Base-by-base conservation (phyloP, 1,140 invertebrate genomes). In the Nylanderia fulva region DNA sequence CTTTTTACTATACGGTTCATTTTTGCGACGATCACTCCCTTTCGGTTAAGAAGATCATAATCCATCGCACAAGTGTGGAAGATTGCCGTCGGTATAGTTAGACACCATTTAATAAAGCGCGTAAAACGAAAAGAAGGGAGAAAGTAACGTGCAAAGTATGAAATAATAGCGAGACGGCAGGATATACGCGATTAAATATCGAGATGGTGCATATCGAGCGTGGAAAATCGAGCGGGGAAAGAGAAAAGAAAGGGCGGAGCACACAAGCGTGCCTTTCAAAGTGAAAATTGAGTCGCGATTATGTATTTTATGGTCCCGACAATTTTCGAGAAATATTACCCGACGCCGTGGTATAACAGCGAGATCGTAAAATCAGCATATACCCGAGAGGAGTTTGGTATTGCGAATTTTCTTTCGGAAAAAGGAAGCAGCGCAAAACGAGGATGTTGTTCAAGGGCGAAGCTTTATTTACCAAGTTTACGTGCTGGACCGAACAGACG, bases 241-340 rank as follows among this genome's bases (percentile, higher is more conserved):
- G 18, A 2, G 8, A 33, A 21, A 45, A 45, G 48, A 54, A 36
- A 27, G 24, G 33, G 36, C 42, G 45, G 27, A 56, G 84, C 21
- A 82, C 21, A 82, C 54, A 48, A 68, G 48, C 66, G 84, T 68
- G 69, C 74, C 68, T 74, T 82, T 84, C 84, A 68, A 86, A 86
- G 85, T 84, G 77, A 82, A 88, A 86, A 86, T 88, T 74, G 86
- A 86, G 86, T 80, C 85, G 71, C 85, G 84, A 84, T 88, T 86
- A 69, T 64, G 77, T 66, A 52, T 63, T 86, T 86, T 84, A 88
- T 39, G 56, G 75, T 68, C 63, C 64, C 68, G 84, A 83, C 84
- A 77, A 77, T 87, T 87, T 86, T 87, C 86, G 60, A 84, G 84
- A 86, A 88, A 88, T 88, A 88, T 86, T 69, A 69, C 63, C 77